Evolutionary conservation across 2,113 vertebrate species (phyloP).

Genomic region (Menidia beryllina): DNA sequence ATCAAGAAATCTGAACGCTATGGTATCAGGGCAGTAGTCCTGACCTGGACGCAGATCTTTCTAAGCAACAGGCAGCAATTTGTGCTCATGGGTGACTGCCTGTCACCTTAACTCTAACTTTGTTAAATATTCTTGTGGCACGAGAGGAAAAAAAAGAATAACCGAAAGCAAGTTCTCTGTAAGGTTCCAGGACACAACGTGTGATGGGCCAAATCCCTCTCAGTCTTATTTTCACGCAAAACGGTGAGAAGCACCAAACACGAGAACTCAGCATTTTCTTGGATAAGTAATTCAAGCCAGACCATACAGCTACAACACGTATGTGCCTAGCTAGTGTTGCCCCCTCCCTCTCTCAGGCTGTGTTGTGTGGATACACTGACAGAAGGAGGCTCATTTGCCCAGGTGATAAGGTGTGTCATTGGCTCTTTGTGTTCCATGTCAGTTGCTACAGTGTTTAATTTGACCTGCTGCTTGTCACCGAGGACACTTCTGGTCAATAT

Average conservation of each 20-base stretch:
- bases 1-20: too few species aligned
- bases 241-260: slow-evolving; percentile 6
- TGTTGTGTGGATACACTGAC: slow-evolving; percentile 60
- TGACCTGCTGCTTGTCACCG: slow-evolving; percentile 59
- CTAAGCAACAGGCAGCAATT: too few species aligned
- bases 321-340: neutral
- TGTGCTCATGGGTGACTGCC: too few species aligned
- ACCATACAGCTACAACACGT: neutral
- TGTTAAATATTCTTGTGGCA: neutral
- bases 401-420: slow-evolving; percentile 78
- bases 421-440: slow-evolving; percentile 63
- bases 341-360: neutral
- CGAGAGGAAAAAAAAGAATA: neutral
- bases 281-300: neutral
- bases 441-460: slow-evolving; percentile 73
- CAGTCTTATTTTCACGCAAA: neutral
- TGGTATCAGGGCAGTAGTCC: too few species aligned
- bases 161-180: too few species aligned
- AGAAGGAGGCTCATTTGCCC: slow-evolving; percentile 74
- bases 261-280: slow-evolving; percentile 3
- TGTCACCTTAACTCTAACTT: neutral
- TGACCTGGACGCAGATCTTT: too few species aligned
- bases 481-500: slow-evolving; percentile 78
- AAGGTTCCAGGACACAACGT: neutral
- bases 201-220: slow-evolving; percentile 5